Evolutionary conservation across 1,140 invertebrate species (phyloP).

Genomic region (Caerostris darwini): DNA sequence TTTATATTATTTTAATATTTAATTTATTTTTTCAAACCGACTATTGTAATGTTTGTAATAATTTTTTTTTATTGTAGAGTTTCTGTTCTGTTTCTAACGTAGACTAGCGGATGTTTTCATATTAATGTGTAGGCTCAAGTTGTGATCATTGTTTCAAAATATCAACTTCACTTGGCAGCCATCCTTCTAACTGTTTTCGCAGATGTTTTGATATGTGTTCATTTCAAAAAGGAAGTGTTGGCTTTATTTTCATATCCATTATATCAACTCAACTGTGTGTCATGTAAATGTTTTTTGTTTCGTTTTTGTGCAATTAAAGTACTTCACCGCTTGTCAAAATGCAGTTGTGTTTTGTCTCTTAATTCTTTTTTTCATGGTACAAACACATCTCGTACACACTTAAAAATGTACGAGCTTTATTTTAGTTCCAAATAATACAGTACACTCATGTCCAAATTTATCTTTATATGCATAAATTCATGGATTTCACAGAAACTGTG

Average conservation of each 20-base stretch:
- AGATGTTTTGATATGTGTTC: neutral
- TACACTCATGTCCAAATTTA: too few relatives aligned
- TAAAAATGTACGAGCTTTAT: too few relatives aligned
- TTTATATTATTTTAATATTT: too few relatives aligned
- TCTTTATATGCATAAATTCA: too few relatives aligned
- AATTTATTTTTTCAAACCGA: too few relatives aligned
- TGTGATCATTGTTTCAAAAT: neutral
- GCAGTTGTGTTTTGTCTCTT: neutral
- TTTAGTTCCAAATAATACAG: too few relatives aligned
- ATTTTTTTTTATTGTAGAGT: too few relatives aligned
- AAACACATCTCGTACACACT: neutral
- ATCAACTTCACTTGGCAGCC: neutral
- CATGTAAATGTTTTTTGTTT: slow-evolving; percentile 12
- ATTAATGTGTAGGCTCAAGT: neutral
- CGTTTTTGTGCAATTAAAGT: slow-evolving; percentile 15
- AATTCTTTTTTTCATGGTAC: neutral
- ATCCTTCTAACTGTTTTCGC: neutral
- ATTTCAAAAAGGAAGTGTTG: neutral
- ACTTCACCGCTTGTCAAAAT: slow-evolving; percentile 7
- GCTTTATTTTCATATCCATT: neutral
- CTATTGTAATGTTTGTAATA: too few relatives aligned
- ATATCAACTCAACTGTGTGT: neutral
- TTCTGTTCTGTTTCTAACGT: too few relatives aligned
- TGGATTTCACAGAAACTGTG: too few relatives aligned
- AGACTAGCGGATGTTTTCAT: too few relatives aligned